phyloP scores from a whole-genome alignment of 1,140 invertebrate species.

The Colletes latitarsis region DNA sequence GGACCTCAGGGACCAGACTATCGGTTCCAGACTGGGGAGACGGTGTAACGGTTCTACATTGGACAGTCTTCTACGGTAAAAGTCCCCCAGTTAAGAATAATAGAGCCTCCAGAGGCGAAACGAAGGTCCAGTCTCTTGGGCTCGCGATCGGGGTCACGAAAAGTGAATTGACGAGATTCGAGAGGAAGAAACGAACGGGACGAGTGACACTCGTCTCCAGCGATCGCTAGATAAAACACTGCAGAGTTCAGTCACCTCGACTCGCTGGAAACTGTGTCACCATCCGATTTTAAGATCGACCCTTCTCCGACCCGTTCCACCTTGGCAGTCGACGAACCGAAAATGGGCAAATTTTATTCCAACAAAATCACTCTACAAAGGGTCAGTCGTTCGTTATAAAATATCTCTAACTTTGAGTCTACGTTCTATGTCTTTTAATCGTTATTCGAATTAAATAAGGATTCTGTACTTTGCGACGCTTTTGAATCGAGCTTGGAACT shows the following conservation, averaged over 20 bases:
- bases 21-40: conserved; percentile 7
- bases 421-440: too few species aligned
- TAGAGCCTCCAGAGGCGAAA: too few species aligned
- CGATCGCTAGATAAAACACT: conserved; percentile 16
- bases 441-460: too few species aligned
- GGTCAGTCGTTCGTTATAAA: too few species aligned
- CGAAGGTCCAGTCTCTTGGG: background rate
- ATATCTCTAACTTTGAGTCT: too few species aligned
- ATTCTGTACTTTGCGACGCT: too few species aligned
- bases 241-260: conserved; percentile 69
- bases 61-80: background rate
- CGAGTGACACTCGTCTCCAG: background rate
- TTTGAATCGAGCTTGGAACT: too few species aligned
- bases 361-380: too few species aligned
- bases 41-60: conserved; percentile 11
- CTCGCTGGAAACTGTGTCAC: conserved; percentile 72
- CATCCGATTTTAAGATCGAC: conserved; percentile 61
- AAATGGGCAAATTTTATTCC: too few species aligned
- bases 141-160: conserved; percentile 10
- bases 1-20: background rate
- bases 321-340: background rate
- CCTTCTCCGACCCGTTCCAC: conserved; percentile 31
- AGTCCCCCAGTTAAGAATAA: background rate
- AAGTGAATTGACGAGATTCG: conserved; percentile 31
- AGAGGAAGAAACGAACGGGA: background rate